These are phyloP conservation scores for Pollenia griseotomentosa DNA, from an alignment of 2,888 invertebrate species.

Conservation along the genomic window DNA sequence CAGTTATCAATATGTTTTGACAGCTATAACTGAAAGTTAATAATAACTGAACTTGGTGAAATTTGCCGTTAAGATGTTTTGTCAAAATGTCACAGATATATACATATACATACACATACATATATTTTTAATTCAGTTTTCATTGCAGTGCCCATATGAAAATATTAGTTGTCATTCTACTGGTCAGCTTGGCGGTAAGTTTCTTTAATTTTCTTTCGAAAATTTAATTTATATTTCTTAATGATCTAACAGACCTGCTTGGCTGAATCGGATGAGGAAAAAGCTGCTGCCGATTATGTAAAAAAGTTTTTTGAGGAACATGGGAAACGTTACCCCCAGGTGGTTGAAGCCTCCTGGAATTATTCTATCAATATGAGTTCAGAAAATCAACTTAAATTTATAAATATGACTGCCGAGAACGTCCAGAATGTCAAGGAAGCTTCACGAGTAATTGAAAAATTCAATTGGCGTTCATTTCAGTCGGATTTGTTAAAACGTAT, in stretches of 20 bases:
- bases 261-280: slow-evolving; percentile 82
- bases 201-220: no score
- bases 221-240: no score
- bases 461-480: slow-evolving; percentile 89
- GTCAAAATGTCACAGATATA: no score
- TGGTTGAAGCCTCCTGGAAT: slow-evolving; percentile 88
- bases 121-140: no score
- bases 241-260: slow-evolving; percentile 73
- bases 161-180: slow-evolving; percentile 57
- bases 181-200: slow-evolving; percentile 71
- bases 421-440: slow-evolving; percentile 83
- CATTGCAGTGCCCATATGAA: slow-evolving; percentile 58
- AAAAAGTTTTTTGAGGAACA: no score
- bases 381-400: slow-evolving; percentile 13
- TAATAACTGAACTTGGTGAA: no score
- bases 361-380: slow-evolving; percentile 89
- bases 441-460: slow-evolving; percentile 84
- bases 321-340: slow-evolving; percentile 77
- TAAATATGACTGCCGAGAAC: slow-evolving; percentile 60
- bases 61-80: no score
- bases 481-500: slow-evolving; percentile 89
- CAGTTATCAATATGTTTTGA: no score
- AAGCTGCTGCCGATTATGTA: slow-evolving; percentile 84
- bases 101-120: no score
- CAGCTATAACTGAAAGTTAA: no score